Evolutionary conservation across 2,797 vertebrate species (phyloP), one percentile per base, ranked within the genome.

Genomic region (Esox masquinongy): DNA sequence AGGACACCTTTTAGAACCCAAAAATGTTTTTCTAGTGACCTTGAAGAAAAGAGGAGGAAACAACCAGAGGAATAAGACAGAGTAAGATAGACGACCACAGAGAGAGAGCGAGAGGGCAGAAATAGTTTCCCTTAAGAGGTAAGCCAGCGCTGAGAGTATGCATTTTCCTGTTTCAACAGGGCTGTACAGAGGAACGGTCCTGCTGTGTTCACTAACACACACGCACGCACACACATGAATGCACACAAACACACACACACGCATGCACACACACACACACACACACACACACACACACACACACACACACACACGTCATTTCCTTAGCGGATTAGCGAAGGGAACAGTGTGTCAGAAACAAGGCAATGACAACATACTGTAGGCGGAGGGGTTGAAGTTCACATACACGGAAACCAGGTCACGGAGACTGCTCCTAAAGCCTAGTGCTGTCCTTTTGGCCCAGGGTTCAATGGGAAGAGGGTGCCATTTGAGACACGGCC

Each of bases 241-340:
- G 39, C 51, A 17, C 26, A 6, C 4, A 84, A 77, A 39, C n/a
- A 36, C 50, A 68, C 74, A 53, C 2, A 6, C 4, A 84, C n/a
- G n/a, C n/a, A n/a, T n/a, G n/a, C 79, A n/a, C n/a, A n/a, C n/a
- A n/a, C 34, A 34, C 2, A 84, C 79, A 80, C 70, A 22, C 70
- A 70, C 75, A 6, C 4, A 84, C 79, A 39, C n/a, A 36, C 50
- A 68, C 74, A 53, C 2, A 6, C 4, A 84, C 79, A n/a, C n/a
- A n/a, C n/a, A n/a, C 34, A 34, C 2, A 84, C 79, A 80, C 70
- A 22, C 70, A 70, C 75, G n/a, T 39, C 36, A 39, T 39, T 39
- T 39, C 50, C 50, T 59, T 59, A 56, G 68, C 72, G 67, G 79
- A 77, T 76, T 34, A 24, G 49, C 70, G 16, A 17, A 16, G 26